Evolutionary conservation across 2,797 vertebrate genomes (phyloP).

Genomic region (Coreius guichenoti): DNA sequence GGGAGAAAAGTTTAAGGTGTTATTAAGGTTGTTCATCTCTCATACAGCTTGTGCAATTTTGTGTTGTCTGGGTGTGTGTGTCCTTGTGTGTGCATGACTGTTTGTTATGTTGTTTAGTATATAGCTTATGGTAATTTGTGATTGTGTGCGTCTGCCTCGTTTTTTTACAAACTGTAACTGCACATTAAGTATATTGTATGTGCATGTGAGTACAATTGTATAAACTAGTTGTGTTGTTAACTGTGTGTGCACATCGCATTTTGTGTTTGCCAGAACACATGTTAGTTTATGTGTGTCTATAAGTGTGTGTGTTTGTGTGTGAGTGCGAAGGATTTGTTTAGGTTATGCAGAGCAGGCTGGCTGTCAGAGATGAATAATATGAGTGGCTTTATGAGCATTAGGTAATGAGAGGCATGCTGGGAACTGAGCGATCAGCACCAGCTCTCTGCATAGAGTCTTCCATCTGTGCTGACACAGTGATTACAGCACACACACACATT

Average conservation of each 20-base stretch:
- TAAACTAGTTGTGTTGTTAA: constrained; percentile 53
- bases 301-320: constrained; percentile 43
- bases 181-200: constrained; percentile 49
- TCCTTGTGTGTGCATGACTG: constrained; percentile 31
- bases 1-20: constrained; percentile 81
- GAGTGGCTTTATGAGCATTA: constrained; percentile 78
- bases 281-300: constrained; percentile 56
- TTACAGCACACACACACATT: constrained; percentile 48
- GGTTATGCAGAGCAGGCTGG: constrained; percentile 71
- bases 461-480: constrained; percentile 73
- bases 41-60: constrained; percentile 58
- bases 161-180: constrained; percentile 47
- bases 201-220: constrained; percentile 37
- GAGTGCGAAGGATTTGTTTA: constrained; percentile 60
- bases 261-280: constrained; percentile 47
- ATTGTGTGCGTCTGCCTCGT: constrained; percentile 13
- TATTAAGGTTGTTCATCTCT: constrained; percentile 84
- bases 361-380: constrained; percentile 82
- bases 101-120: constrained; percentile 49
- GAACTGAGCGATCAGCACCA: constrained; percentile 70
- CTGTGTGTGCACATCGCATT: constrained; percentile 24
- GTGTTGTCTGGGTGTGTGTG: constrained; percentile 49
- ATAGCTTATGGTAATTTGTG: constrained; percentile 25
- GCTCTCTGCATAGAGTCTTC: constrained; percentile 64
- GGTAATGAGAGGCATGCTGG: constrained; percentile 79